Conservation (phyloP, 1,140 invertebrate species). For the Vanessa atalanta region DNA sequence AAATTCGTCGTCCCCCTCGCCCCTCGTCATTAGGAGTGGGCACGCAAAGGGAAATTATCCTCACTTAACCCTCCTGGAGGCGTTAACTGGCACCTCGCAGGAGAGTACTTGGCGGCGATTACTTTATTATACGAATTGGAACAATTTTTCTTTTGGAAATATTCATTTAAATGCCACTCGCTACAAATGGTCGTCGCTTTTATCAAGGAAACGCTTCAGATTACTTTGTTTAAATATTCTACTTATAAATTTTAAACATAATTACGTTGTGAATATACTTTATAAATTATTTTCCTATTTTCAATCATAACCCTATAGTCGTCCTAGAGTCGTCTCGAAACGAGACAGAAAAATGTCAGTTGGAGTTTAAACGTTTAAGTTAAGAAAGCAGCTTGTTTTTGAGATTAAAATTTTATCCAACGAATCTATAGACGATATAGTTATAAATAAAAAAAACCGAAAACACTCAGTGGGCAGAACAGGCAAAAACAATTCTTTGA, state of each 20-base stretch:
- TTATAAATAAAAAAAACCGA: no score
- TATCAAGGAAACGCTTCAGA: conserved; percentile 19
- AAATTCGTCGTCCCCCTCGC: conserved; percentile 42
- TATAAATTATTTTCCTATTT: no score
- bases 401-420: no score
- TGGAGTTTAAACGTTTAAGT: no score
- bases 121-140: conserved; percentile 77
- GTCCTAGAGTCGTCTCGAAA: no score
- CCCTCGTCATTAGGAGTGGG: conserved; percentile 70
- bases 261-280: no score
- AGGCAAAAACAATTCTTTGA: no score
- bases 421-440: no score
- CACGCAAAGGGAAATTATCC: conserved; percentile 80
- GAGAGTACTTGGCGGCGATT: conserved; percentile 69
- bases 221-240: conserved; percentile 5
- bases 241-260: not conserved
- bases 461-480: no score
- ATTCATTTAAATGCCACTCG: conserved; percentile 45
- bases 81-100: conserved; percentile 78
- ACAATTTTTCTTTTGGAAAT: conserved; percentile 67
- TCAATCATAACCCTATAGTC: no score
- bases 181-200: conserved; percentile 11
- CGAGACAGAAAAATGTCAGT: no score
- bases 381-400: no score
- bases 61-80: conserved; percentile 78